Conservation (phyloP, 2,888 invertebrate species). For the Ichneumon xanthorius region DNA sequence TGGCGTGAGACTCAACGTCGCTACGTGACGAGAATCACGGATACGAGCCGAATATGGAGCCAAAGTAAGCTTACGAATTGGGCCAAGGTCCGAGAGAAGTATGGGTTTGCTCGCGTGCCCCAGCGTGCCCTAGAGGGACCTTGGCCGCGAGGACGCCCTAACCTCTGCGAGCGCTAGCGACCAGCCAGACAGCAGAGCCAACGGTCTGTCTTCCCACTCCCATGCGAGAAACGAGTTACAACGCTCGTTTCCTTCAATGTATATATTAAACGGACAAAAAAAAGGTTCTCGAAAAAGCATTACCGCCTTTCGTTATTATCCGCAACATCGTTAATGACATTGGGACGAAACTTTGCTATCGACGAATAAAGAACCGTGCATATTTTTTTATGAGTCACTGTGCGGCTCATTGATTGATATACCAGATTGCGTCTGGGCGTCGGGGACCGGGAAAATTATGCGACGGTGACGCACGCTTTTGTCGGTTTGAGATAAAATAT, state of each 20-base stretch:
- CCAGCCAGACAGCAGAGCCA: background rate
- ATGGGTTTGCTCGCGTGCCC: conserved; percentile 57
- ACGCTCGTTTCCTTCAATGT: background rate
- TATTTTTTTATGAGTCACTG: background rate
- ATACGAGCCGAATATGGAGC: conserved; percentile 52
- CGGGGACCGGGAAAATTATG: background rate
- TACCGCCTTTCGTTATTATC: background rate
- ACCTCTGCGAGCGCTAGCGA: conserved; percentile 8
- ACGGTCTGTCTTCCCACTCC: background rate
- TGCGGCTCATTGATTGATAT: background rate
- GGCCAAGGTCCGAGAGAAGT: conserved; percentile 70
- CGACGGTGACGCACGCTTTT: background rate
- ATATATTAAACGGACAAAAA: background rate
- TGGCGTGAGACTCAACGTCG: background rate
- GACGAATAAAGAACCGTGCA: background rate
- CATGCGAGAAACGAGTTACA: background rate
- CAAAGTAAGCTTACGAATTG: conserved; percentile 66
- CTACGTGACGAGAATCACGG: conserved; percentile 53
- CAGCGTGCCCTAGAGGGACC: conserved; percentile 57
- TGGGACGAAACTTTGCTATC: conserved; percentile 2
- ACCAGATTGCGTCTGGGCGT: background rate
- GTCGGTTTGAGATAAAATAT: conserved; percentile 23
- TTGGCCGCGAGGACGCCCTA: conserved; percentile 62
- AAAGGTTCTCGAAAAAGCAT: background rate
- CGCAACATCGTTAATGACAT: conserved; percentile 2